Evolutionary conservation across 2,797 vertebrate species (phyloP).

Genomic region (Carapus acus): DNA sequence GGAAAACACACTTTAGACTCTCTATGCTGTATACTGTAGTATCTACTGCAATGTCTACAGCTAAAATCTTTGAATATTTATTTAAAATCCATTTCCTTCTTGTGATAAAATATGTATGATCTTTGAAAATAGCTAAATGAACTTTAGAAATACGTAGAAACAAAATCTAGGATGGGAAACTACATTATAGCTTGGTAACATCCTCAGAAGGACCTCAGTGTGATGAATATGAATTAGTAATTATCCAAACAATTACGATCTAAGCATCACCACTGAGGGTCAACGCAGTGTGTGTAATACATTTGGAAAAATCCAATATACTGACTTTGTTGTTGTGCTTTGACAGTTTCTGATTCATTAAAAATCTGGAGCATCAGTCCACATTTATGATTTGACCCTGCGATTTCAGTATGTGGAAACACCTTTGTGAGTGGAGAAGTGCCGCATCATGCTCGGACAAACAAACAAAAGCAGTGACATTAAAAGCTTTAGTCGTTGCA

Average conservation of each 20-base stretch:
- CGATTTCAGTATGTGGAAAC: not conserved
- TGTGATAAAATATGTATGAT: conserved; percentile 52
- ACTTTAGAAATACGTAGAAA: conserved; percentile 52
- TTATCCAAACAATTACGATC: not conserved
- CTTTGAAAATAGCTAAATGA: conserved; percentile 44
- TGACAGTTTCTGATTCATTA: conserved; percentile 2
- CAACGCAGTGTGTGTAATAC: not conserved
- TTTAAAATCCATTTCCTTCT: conserved; percentile 36
- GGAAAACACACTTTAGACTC: conserved; percentile 29
- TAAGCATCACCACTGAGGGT: conserved; percentile 9
- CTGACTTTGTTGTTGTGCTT: conserved; percentile 25
- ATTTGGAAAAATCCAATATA: not conserved
- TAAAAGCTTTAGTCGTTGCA: conserved; percentile 15
- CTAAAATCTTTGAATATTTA: conserved; percentile 14
- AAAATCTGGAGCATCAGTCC: not conserved
- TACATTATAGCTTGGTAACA: conserved; percentile 23
- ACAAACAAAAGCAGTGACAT: conserved; percentile 15
- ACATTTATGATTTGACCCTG: conserved; percentile 4
- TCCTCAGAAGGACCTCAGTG: conserved; percentile 2
- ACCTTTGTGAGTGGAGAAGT: not conserved
- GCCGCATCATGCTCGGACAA: conserved; percentile 8
- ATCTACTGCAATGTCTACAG: conserved; percentile 24
- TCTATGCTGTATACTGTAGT: too few species aligned
- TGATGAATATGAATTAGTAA: too few species aligned
- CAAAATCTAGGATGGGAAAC: conserved; percentile 25